Evolutionary conservation across 2,888 invertebrate species (phyloP).

Genomic region (Heteromyza rotundicornis): DNA sequence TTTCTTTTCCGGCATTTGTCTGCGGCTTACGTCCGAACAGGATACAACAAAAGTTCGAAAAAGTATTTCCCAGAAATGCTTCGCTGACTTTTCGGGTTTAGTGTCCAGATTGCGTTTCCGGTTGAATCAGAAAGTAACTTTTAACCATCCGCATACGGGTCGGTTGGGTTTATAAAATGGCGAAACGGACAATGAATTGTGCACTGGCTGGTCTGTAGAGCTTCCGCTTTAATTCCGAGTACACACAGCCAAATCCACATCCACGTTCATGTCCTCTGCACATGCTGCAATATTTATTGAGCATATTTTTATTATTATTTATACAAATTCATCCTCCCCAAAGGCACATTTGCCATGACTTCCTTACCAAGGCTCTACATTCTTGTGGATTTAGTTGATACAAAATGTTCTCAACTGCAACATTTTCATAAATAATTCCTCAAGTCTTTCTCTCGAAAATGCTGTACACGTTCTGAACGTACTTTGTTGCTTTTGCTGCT

Average conservation of each 20-base stretch:
- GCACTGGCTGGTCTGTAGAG: slow-evolving; percentile 15
- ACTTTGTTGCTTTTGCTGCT: background rate
- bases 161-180: no score
- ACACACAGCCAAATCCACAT: background rate
- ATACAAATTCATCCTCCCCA: background rate
- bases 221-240: slow-evolving; percentile 20
- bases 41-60: no score
- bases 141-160: no score
- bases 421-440: slow-evolving; percentile 45
- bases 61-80: no score
- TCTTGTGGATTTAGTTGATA: slow-evolving; percentile 8
- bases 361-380: background rate
- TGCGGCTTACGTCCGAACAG: no score
- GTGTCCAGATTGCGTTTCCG: no score
- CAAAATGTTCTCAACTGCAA: slow-evolving; percentile 31
- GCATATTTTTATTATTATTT: slow-evolving; percentile 3
- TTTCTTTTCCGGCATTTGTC: background rate
- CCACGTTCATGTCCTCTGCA: slow-evolving; percentile 1
- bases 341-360: background rate
- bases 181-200: no score
- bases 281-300: slow-evolving; percentile 19
- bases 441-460: slow-evolving; percentile 34
- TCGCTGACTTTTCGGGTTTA: no score
- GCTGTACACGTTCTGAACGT: slow-evolving; percentile 36
- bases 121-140: no score